These are phyloP conservation scores for Sanderia malayensis DNA, from an alignment of 30 jellyfish, hydroid and myxozoan genomes.

Conservation along the genomic window DNA sequence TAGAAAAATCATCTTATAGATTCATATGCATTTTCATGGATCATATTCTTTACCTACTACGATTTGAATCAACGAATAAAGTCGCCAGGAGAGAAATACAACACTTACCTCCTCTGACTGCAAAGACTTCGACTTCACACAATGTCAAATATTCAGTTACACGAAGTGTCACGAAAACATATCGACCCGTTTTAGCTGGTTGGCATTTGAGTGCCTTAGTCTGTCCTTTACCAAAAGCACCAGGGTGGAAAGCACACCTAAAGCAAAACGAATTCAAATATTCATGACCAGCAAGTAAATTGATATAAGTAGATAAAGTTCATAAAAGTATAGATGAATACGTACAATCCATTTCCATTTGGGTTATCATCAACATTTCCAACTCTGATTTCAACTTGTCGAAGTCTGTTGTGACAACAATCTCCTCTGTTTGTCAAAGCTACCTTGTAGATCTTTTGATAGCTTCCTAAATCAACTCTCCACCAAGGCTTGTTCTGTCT, in stretches of 20 bases:
- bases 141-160: conserved; percentile 37
- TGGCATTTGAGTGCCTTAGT: conserved; percentile 29
- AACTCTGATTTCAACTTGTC: conserved; percentile 42
- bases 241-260: conserved; percentile 25
- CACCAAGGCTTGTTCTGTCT: conserved; percentile 51
- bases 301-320: too few species aligned
- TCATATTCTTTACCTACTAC: too few species aligned
- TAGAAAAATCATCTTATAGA: too few species aligned
- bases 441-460: conserved; percentile 28
- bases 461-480: conserved; percentile 44
- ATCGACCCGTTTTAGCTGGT: conserved; percentile 39
- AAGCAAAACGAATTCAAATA: background rate
- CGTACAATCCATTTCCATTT: conserved; percentile 31
- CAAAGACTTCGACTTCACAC: conserved; percentile 51
- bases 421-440: conserved; percentile 47
- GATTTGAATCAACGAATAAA: background rate
- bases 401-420: conserved; percentile 43
- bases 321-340: too few species aligned
- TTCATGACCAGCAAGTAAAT: too few species aligned
- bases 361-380: conserved; percentile 38
- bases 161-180: conserved; percentile 28
- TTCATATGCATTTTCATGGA: too few species aligned
- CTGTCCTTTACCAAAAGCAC: conserved; percentile 44
- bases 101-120: conserved; percentile 39
- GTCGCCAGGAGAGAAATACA: background rate